Evolutionary conservation across 2,797 vertebrate species (phyloP).

Genomic region (Eulemur albifrons): DNA sequence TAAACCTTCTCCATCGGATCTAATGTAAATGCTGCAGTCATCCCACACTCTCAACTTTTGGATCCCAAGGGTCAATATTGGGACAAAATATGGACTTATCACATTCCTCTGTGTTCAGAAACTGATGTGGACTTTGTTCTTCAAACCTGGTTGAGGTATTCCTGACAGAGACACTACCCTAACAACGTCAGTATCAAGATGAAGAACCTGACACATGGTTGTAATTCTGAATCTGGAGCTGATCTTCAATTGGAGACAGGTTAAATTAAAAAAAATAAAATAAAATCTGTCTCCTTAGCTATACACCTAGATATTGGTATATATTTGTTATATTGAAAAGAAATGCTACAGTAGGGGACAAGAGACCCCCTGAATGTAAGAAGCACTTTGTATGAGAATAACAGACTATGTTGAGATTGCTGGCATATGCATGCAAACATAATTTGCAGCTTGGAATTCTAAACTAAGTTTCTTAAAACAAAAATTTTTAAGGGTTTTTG

Average conservation of each 20-base stretch:
- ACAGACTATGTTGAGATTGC: not conserved
- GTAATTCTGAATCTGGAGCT: not conserved
- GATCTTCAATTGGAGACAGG: not conserved
- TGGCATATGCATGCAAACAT: not conserved
- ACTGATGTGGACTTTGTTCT: not conserved
- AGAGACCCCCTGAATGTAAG: not conserved
- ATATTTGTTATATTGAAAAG: not conserved
- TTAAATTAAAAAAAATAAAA: not conserved
- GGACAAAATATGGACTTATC: not conserved
- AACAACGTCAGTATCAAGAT: not conserved
- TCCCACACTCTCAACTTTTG: not conserved
- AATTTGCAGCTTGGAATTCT: not conserved
- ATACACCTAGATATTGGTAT: not conserved
- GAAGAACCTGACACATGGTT: not conserved
- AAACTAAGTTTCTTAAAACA: not conserved
- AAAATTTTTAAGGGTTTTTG: not conserved
- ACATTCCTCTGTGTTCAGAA: not conserved
- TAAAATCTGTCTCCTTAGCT: not conserved
- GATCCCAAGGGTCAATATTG: not conserved
- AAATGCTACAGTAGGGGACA: not conserved
- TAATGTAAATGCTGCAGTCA: not conserved
- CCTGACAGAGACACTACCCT: too few relatives aligned
- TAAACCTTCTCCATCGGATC: not conserved
- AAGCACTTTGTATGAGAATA: not conserved
- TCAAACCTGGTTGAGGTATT: not conserved